Evolutionary conservation across 2,888 invertebrate genomes (phyloP).

Genomic region (Ceriagrion tenellum): DNA sequence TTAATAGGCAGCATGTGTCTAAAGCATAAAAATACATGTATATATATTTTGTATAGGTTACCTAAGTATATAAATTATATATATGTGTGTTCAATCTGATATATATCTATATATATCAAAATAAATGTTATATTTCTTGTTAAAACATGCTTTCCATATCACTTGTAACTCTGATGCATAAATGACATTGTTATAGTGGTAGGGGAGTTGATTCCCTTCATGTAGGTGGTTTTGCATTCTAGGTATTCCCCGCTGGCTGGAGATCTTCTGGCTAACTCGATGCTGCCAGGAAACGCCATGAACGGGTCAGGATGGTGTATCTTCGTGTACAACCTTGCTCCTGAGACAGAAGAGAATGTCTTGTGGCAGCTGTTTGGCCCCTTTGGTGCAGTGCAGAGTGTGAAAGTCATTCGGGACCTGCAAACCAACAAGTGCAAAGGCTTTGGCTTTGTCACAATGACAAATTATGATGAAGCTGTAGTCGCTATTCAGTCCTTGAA

Average conservation of each 20-base stretch:
- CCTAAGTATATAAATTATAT: background rate
- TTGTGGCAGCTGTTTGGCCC: conserved; percentile 98
- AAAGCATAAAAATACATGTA: background rate
- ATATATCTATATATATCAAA: background rate
- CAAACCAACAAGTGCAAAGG: conserved; percentile 99
- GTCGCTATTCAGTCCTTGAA: conserved; percentile 98
- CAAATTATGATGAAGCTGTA: conserved; percentile 97
- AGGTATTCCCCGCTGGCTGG: conserved; percentile 91
- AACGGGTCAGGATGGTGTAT: conserved; percentile 95
- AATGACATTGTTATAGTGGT: conserved; percentile 37
- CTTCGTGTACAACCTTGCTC: conserved; percentile 95
- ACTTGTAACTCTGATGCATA: conserved; percentile 37
- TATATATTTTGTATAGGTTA: conserved; percentile 29
- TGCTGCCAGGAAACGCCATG: conserved; percentile 91
- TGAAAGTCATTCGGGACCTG: conserved; percentile 97
- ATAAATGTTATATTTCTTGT: background rate
- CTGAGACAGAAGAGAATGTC: conserved; percentile 94
- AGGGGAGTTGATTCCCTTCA: conserved; percentile 65
- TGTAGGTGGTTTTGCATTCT: conserved; percentile 74
- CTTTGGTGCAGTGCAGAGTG: conserved; percentile 98
- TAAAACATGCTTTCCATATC: conserved; percentile 53
- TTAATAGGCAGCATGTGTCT: conserved; percentile 54
- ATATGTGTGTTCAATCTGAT: background rate
- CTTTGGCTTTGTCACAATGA: conserved; percentile 99
- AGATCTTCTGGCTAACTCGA: conserved; percentile 87